Evolutionary conservation across 2,888 invertebrate genomes (phyloP).

Genomic region (Ganaspis brasiliensis): DNA sequence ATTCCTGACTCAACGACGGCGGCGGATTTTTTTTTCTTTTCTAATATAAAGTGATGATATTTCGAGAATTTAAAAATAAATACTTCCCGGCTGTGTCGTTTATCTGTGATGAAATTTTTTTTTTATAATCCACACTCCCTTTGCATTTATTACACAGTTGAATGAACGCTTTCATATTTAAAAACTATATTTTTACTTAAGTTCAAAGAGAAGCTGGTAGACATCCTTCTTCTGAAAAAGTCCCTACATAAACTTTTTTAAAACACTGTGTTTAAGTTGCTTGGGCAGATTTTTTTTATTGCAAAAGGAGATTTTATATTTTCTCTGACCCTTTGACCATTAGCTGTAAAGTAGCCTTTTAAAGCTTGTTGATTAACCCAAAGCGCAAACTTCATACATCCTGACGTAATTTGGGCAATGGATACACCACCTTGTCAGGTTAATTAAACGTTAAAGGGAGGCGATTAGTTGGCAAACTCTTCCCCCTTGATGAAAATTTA

Average conservation of each 20-base stretch:
- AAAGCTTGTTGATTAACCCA: constrained; percentile 62
- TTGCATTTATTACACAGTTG: background rate
- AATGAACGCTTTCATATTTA: background rate
- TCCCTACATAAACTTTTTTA: background rate
- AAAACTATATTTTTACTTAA: constrained; percentile 4
- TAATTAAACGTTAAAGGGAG: constrained; percentile 70
- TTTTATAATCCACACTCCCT: background rate
- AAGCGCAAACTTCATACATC: constrained; percentile 47
- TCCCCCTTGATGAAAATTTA: constrained; percentile 65
- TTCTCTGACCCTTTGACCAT: background rate
- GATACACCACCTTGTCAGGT: constrained; percentile 60
- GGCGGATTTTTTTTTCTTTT: background rate
- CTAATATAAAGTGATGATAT: too few species aligned
- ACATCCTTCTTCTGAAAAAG: background rate
- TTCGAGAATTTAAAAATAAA: too few species aligned
- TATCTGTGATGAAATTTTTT: background rate
- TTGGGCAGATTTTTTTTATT: background rate
- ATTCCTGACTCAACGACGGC: too few species aligned
- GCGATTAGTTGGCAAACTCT: constrained; percentile 67
- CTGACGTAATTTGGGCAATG: constrained; percentile 62
- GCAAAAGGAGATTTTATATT: background rate
- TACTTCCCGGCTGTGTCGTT: background rate
- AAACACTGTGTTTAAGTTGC: background rate
- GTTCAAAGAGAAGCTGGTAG: background rate
- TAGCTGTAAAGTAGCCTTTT: constrained; percentile 51